phyloP scores from a whole-genome alignment of 92 coral and sea anemone species.

The Palythoa grandis region DNA sequence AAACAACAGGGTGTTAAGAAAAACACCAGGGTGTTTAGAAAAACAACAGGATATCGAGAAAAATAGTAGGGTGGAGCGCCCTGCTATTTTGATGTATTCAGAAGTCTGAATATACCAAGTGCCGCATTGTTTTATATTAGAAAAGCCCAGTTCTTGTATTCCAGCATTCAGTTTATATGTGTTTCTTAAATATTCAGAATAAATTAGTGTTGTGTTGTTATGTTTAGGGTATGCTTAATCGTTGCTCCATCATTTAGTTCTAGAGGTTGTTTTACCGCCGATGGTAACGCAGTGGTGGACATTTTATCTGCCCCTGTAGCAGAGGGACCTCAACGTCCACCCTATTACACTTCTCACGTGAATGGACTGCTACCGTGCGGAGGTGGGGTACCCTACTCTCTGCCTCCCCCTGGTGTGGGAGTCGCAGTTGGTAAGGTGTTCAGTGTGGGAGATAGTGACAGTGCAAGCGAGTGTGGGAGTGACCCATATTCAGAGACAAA shows the following conservation, averaged over 20 bases:
- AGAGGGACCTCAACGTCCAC: constrained; percentile 38
- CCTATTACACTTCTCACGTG: constrained; percentile 32
- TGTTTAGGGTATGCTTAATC: too few species aligned
- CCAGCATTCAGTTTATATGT: too few species aligned
- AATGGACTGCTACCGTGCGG: constrained; percentile 36
- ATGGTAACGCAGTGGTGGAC: constrained; percentile 70
- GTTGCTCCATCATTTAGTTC: constrained; percentile 38
- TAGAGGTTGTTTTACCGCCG: constrained; percentile 80
- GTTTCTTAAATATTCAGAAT: too few species aligned
- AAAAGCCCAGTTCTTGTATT: too few species aligned
- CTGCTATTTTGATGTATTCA: too few species aligned
- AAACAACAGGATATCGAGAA: too few species aligned
- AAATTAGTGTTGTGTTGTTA: neutral
- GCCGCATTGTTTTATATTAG: too few species aligned
- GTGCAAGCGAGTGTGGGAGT: constrained; percentile 88
- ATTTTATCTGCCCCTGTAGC: constrained; percentile 53
- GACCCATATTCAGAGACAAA: constrained; percentile 59
- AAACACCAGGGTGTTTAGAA: too few species aligned
- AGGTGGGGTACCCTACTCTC: constrained; percentile 20
- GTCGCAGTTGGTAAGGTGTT: constrained; percentile 52
- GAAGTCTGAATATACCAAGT: too few species aligned
- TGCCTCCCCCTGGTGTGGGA: constrained; percentile 29
- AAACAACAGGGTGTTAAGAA: too few species aligned
- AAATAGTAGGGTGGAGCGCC: too few species aligned
- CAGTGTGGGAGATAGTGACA: constrained; percentile 76